Evolutionary conservation across 2,888 invertebrate genomes (phyloP).

Genomic region (Apotomis turbidana): DNA sequence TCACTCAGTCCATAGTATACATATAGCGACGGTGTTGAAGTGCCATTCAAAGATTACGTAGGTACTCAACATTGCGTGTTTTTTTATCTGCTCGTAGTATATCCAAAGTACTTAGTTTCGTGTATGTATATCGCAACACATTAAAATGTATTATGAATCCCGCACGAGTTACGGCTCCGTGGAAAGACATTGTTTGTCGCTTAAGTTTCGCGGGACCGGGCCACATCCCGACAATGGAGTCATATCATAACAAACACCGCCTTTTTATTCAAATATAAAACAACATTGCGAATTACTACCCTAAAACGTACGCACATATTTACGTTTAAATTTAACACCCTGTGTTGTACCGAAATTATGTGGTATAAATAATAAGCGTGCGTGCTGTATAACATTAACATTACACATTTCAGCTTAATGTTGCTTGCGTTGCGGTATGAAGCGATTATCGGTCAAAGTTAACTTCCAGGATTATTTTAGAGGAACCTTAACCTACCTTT

Average conservation of each 20-base stretch:
- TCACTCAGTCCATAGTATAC: no score
- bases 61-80: background rate
- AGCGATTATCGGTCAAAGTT: background rate
- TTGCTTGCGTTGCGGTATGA: background rate
- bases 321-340: background rate
- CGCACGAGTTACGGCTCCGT: background rate
- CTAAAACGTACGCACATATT: background rate
- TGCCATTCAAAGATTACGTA: no score
- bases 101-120: background rate
- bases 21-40: no score
- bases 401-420: background rate
- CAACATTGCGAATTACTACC: conserved; percentile 19
- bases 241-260: conserved; percentile 24
- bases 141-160: conserved; percentile 8
- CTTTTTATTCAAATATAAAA: conserved; percentile 19
- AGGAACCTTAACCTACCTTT: background rate
- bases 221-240: conserved; percentile 28
- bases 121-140: background rate
- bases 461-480: background rate
- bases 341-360: background rate
- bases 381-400: background rate
- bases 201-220: conserved; percentile 11
- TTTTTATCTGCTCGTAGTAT: background rate
- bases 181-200: conserved; percentile 12
- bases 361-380: background rate